Conservation (phyloP, 2,888 invertebrate species). For the Lymantria monacha region DNA sequence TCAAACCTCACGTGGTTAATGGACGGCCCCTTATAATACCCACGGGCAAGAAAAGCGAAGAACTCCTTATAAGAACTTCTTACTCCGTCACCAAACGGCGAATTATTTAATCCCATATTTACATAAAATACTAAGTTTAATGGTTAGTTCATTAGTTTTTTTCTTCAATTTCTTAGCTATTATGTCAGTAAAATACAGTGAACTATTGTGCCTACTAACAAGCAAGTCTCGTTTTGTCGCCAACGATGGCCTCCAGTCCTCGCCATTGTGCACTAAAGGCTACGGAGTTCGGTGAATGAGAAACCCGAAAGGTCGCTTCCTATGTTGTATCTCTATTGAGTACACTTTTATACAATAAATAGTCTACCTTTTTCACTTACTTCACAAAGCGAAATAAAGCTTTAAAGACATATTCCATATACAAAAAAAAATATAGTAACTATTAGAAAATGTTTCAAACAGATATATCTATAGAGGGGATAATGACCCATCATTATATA, state of each 20-base stretch:
- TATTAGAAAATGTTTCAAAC: too few relatives aligned
- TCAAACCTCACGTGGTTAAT: too few relatives aligned
- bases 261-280: slow-evolving; percentile 64
- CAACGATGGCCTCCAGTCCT: slow-evolving; percentile 43
- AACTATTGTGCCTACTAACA: slow-evolving; percentile 39
- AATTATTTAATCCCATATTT: too few relatives aligned
- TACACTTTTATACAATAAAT: slow-evolving; percentile 52
- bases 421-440: not conserved
- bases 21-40: too few relatives aligned
- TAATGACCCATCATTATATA: too few relatives aligned
- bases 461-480: too few relatives aligned
- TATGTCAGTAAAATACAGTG: slow-evolving; percentile 1
- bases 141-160: too few relatives aligned
- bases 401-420: slow-evolving; percentile 14
- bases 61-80: too few relatives aligned
- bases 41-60: too few relatives aligned
- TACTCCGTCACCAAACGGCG: too few relatives aligned
- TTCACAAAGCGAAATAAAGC: slow-evolving; percentile 29
- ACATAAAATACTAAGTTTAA: too few relatives aligned
- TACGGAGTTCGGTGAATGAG: slow-evolving; percentile 60
- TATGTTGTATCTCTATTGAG: slow-evolving; percentile 59
- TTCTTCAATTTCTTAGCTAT: too few relatives aligned
- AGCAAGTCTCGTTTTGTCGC: slow-evolving; percentile 41
- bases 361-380: slow-evolving; percentile 43
- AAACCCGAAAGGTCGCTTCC: slow-evolving; percentile 58